Evolutionary conservation across 2,113 vertebrate genomes (phyloP), one percentile per base, ranked within the genome.

Genomic region (Sebastes fasciatus): DNA sequence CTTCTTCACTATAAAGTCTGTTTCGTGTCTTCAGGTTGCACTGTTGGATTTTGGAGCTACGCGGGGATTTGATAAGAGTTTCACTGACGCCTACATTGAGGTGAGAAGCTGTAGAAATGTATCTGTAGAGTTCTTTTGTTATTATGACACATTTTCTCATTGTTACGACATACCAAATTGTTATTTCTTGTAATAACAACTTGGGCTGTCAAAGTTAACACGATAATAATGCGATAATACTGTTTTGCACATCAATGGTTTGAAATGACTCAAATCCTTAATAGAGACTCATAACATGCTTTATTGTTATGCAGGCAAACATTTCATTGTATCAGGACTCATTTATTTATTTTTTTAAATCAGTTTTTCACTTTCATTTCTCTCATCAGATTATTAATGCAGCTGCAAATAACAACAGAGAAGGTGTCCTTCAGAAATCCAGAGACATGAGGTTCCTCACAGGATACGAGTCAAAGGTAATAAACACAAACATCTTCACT

Each of bases 361-460:
- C 2, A 7, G 3, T 4, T 8, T 19, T 58, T 58, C 4, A 26
- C 19, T 51, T 42, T 58, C 0, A 4, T 62, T 19, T 74, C 19
- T 66, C 48, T 3, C 65, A 19, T 21, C 86, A 99, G 98, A 86
- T 99, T 63, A 98, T 99, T 88, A 96, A 96, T 68, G 95, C 97
- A 11, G 98, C 97, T 51, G 97, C 97, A 1, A 89, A 96, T 4
- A 93, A 90, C 82, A 86, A 99, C 93, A 82, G 97, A 88, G 96
- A 97, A 55, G 85, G 74, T 0, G 97, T 99, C 45, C 87, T 97
- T 79, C 95, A 91, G 85, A 96, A 90, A 52, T 99, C 98, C 23
- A 95, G 97, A 87, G 97, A 98, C 16, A 97, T 99, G 97, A 99
- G 97, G 85, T 99, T 99, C 91, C 97, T 99, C 88, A 97, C 97